Conservation (phyloP, 2,797 vertebrate genomes). For the Eremophila alpestris region DNA sequence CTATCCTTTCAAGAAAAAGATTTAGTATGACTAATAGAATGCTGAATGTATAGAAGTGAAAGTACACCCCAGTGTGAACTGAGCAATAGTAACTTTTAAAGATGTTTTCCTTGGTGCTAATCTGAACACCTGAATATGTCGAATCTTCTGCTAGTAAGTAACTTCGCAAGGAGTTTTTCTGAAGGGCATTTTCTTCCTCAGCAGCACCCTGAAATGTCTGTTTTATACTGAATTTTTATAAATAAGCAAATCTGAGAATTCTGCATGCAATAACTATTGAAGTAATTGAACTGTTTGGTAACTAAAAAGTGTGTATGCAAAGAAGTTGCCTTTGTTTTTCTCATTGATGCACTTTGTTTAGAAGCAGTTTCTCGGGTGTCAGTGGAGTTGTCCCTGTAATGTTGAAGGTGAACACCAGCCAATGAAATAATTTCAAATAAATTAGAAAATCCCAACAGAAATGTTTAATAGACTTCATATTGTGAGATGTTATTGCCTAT, state of each 20-base stretch:
- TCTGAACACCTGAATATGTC: neutral
- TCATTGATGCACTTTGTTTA: neutral
- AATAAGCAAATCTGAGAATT: neutral
- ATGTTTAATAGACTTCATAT: neutral
- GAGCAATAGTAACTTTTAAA: neutral
- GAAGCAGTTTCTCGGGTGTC: neutral
- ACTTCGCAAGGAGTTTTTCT: neutral
- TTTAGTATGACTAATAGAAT: neutral
- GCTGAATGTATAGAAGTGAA: neutral
- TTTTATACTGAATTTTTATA: neutral
- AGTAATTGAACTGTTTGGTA: neutral
- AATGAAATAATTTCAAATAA: neutral
- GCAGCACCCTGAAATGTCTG: neutral
- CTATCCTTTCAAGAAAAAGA: neutral
- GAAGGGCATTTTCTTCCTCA: neutral
- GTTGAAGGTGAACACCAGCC: neutral
- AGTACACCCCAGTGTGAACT: neutral
- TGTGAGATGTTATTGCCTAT: neutral
- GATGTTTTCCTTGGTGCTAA: neutral
- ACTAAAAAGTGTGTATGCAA: neutral
- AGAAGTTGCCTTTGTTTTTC: neutral
- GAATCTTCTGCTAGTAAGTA: neutral
- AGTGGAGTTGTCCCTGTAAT: neutral
- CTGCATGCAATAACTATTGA: neutral
- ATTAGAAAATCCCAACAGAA: neutral